These are phyloP conservation scores for Andinoacara biseriatus DNA, from an alignment of 2,113 vertebrate genomes.

Conservation along the genomic window DNA sequence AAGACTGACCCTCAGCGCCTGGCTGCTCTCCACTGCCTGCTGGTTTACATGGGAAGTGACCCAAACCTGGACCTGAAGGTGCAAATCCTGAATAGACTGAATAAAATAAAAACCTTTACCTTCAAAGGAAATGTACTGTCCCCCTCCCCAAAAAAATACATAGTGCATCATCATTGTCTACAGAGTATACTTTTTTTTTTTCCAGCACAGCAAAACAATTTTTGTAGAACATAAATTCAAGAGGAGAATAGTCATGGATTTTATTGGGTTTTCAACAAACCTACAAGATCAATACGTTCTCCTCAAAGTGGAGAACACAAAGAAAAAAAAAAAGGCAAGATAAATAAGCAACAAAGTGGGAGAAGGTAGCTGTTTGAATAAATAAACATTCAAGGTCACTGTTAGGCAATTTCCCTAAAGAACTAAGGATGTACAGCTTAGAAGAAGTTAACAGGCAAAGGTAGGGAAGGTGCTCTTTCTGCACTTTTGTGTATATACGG, in stretches of 20 bases:
- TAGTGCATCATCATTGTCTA: not conserved
- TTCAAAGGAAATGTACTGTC: constrained; percentile 24
- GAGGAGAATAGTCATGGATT: constrained; percentile 11
- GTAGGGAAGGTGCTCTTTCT: not conserved
- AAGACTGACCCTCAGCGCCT: constrained; percentile 82
- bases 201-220: not conserved
- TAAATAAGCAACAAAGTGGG: not conserved
- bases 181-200: not conserved
- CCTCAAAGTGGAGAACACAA: not conserved
- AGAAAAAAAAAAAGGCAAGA: not conserved
- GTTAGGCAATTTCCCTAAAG: not conserved
- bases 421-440: not conserved
- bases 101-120: constrained; percentile 28
- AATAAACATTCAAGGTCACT: not conserved
- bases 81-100: constrained; percentile 10
- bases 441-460: not conserved
- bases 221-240: not conserved
- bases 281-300: constrained; percentile 21
- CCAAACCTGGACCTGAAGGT: constrained; percentile 78
- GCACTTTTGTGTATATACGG: constrained; percentile 17
- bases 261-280: not conserved
- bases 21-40: constrained; percentile 87
- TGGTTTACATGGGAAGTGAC: constrained; percentile 80
- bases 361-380: not conserved
- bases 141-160: not conserved